A percentile compares a stretch with the other conserved stretches of the same genome.
Evolutionary conservation across 2,888 invertebrate species (phyloP).

Genomic region (Sarcophaga subvicina): DNA sequence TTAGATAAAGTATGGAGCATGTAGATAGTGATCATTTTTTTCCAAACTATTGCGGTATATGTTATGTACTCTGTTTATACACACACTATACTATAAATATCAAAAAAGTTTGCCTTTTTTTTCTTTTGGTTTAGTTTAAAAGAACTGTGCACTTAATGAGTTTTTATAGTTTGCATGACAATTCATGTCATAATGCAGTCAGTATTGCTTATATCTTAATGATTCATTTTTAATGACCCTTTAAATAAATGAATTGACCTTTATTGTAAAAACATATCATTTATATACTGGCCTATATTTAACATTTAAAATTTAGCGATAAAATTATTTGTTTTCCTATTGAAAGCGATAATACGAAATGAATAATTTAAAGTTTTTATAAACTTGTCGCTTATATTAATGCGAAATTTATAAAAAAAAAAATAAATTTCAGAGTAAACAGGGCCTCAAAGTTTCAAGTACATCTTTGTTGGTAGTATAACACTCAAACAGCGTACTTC

Average conservation of each 20-base stretch:
- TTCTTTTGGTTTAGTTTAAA: too few relatives aligned
- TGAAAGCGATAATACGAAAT: neutral
- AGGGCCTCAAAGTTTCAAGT: conserved; percentile 74
- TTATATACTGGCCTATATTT: neutral
- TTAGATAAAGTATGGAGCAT: too few relatives aligned
- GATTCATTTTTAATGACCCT: too few relatives aligned
- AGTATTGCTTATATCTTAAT: neutral
- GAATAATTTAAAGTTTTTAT: conserved; percentile 17
- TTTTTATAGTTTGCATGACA: too few relatives aligned
- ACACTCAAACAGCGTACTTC: conserved; percentile 70
- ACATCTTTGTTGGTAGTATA: conserved; percentile 75
- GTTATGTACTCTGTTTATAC: too few relatives aligned
- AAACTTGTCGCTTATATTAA: conserved; percentile 45
- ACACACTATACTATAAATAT: too few relatives aligned
- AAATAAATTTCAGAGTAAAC: conserved; percentile 70
- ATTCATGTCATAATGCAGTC: too few relatives aligned
- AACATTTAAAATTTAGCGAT: conserved; percentile 34
- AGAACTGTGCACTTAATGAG: too few relatives aligned
- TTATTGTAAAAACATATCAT: neutral
- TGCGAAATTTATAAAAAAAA: conserved; percentile 23
- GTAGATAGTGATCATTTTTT: too few relatives aligned
- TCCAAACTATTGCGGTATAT: too few relatives aligned
- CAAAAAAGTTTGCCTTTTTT: too few relatives aligned
- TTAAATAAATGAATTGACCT: too few relatives aligned
- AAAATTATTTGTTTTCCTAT: conserved; percentile 37